Conservation (phyloP, 2,113 vertebrate genomes). For the Phrynosoma platyrhinos region DNA sequence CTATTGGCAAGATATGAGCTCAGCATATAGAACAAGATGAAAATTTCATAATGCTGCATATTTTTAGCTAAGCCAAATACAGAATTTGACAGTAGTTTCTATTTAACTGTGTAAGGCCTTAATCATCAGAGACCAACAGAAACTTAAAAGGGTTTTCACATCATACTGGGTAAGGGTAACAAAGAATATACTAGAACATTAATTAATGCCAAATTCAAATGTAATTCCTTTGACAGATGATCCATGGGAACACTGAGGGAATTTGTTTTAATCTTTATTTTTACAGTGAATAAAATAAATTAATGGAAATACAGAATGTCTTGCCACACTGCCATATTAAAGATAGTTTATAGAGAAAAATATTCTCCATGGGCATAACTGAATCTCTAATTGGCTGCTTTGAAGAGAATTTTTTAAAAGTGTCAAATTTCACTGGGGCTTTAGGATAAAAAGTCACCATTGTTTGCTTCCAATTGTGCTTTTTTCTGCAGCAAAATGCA, state of each 20-base stretch:
- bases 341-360: slow-evolving; percentile 7
- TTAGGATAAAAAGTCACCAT: background rate
- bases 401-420: background rate
- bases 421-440: background rate
- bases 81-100: slow-evolving; percentile 40
- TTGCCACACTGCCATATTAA: slow-evolving; percentile 23
- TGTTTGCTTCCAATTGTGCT: background rate
- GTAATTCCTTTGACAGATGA: slow-evolving; percentile 35
- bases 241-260: slow-evolving; percentile 31
- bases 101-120: slow-evolving; percentile 41
- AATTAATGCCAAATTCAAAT: slow-evolving; percentile 56
- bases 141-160: slow-evolving; percentile 51
- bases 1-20: background rate
- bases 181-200: slow-evolving; percentile 35
- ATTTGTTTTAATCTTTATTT: slow-evolving; percentile 55
- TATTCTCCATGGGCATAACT: slow-evolving; percentile 5
- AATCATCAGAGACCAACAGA: slow-evolving; percentile 47
- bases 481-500: background rate
- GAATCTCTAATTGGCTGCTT: background rate
- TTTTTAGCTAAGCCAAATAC: slow-evolving; percentile 40
- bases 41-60: slow-evolving; percentile 40
- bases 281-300: slow-evolving; percentile 51
- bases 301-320: slow-evolving; percentile 13
- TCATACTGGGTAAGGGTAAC: slow-evolving; percentile 28
- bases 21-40: background rate